Evolutionary conservation across 2,888 invertebrate genomes (phyloP), one percentile per base, ranked within the genome.

Genomic region (Dimorphilus gyrociliatus): DNA sequence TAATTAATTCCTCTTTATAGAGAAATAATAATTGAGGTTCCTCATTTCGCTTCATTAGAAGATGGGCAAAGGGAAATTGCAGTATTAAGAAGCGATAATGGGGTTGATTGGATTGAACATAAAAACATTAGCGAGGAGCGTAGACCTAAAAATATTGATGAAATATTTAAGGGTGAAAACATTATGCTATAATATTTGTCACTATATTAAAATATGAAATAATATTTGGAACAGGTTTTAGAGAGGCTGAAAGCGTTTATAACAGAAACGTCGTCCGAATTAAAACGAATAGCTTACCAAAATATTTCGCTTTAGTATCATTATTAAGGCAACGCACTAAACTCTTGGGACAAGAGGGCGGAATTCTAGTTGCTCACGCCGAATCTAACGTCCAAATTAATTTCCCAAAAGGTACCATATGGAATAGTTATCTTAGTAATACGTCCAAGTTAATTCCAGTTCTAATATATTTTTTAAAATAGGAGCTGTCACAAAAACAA

Each of bases 301-400:
- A 92, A 65, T 99, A 97, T 66, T 94, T 97, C 60, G 94, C 97
- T n/a, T 82, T 97, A 26, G 88, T 94, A 31, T 88, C 92, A 1
- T 77, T 94, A 33, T 80, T 97, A 39, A 75, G 90, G 23, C 94
- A 97, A 64, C 97, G 99, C 64, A 88, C 90, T 19, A 90, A 92
- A 60, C 85, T 85, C 30, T 92, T 99, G 50, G 97, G 97, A 29
- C 90, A 92, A 13, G 94, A 94, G 67, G 97, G 97, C 45, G 97
- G 94, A 32, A 88, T 97, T 94, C 38, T 94, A 94, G 69, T 92
- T 92, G 42, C 88, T 99, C 55, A 81, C 88, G 53, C 78, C 88
- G 31, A 97, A 97, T 63, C 69, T 94, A 50, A 86, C 92, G 38
- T 82, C 88, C 24, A 90, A 94, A 63, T 73, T 97, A 39, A n/a